These are phyloP conservation scores for Aphelinus atriplicis DNA, from an alignment of 1,140 invertebrate species.

Conservation along the genomic window DNA sequence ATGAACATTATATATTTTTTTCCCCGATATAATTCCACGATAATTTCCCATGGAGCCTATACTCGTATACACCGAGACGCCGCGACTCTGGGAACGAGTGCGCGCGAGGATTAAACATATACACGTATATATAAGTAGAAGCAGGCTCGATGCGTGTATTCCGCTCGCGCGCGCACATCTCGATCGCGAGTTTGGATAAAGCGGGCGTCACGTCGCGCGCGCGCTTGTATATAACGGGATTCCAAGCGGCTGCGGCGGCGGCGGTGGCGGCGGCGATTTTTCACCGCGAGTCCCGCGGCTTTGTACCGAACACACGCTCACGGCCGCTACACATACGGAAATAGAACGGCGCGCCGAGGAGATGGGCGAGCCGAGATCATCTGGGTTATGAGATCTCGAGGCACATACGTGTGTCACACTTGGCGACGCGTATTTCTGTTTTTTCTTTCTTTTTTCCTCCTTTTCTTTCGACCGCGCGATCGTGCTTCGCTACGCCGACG, in stretches of 20 bases:
- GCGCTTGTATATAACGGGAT: background rate
- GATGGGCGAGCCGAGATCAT: background rate
- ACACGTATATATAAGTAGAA: too few relatives aligned
- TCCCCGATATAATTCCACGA: too few relatives aligned
- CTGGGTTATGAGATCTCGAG: slow-evolving; percentile 14
- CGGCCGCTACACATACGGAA: background rate
- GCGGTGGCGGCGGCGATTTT: background rate
- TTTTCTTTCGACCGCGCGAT: background rate
- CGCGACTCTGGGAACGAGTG: too few relatives aligned
- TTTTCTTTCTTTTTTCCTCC: background rate
- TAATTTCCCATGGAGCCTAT: too few relatives aligned
- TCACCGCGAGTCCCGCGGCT: background rate
- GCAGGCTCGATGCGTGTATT: too few relatives aligned
- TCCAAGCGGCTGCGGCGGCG: background rate
- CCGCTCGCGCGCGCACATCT: background rate
- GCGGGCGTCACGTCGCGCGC: background rate
- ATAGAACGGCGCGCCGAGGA: background rate
- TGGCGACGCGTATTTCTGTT: background rate
- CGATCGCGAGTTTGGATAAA: slow-evolving; percentile 24
- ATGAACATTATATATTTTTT: too few relatives aligned
- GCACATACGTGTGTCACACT: slow-evolving; percentile 10
- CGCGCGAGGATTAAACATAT: too few relatives aligned
- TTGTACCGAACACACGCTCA: too few relatives aligned
- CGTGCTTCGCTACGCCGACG: background rate
- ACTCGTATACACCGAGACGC: too few relatives aligned